Percentiles rank a stretch among this genome's conserved stretches.
phyloP scores from a whole-genome alignment of 2,797 vertebrate genomes.

The Scarus forsteni region DNA sequence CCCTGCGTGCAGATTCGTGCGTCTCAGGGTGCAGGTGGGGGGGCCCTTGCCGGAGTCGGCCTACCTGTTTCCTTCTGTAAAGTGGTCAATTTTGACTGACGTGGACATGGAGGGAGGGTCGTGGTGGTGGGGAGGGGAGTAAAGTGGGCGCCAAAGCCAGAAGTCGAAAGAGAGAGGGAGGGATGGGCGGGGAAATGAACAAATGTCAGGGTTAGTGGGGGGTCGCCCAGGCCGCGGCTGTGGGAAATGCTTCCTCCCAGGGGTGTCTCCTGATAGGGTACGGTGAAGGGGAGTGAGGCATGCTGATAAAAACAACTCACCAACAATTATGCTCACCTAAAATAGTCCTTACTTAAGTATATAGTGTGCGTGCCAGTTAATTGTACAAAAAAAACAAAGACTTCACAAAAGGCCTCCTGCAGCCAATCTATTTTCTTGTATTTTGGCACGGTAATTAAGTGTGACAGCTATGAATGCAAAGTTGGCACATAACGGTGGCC shows the following conservation, averaged over 20 bases:
- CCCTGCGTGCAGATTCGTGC: slow-evolving; percentile 60
- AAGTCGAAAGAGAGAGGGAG: slow-evolving; percentile 26
- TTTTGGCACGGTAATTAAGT: slow-evolving; percentile 82
- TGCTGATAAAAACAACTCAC: slow-evolving; percentile 86
- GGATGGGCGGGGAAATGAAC: slow-evolving; percentile 73
- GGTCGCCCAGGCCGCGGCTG: slow-evolving; percentile 63
- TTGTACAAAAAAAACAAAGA: slow-evolving; percentile 83
- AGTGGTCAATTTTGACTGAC: slow-evolving; percentile 80
- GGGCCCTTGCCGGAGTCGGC: slow-evolving; percentile 62
- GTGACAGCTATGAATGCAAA: slow-evolving; percentile 78
- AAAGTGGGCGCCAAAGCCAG: slow-evolving; percentile 37
- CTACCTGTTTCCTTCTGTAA: slow-evolving; percentile 78
- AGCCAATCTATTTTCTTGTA: slow-evolving; percentile 78
- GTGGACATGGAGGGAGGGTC: slow-evolving; percentile 5
- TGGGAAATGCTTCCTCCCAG: slow-evolving; percentile 76
- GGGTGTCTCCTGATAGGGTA: slow-evolving; percentile 73
- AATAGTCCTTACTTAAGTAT: slow-evolving; percentile 83
- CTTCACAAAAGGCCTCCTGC: slow-evolving; percentile 77
- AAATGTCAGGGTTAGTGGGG: slow-evolving; percentile 78
- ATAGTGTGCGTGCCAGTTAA: slow-evolving; percentile 79
- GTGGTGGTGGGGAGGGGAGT: neutral
- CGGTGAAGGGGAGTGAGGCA: slow-evolving; percentile 78
- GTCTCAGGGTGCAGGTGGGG: slow-evolving; percentile 79
- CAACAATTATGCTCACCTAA: slow-evolving; percentile 83
- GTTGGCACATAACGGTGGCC: slow-evolving; percentile 77